Evolutionary conservation across 2,113 vertebrate genomes (phyloP).

Genomic region (Anarhynchus alexandrinus): DNA sequence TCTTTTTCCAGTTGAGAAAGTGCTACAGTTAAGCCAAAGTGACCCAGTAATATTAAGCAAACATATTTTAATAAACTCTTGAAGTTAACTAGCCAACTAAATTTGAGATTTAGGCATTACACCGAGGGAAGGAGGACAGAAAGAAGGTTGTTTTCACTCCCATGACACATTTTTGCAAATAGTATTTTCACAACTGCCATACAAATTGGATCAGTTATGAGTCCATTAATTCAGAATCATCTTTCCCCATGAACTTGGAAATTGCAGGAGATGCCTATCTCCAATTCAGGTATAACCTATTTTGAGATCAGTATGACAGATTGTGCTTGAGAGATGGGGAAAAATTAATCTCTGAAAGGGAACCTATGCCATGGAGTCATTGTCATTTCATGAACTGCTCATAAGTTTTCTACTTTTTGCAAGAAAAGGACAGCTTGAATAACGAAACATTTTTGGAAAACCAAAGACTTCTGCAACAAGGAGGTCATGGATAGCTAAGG

Average conservation of each 20-base stretch:
- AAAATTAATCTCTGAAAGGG: background rate
- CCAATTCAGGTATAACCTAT: background rate
- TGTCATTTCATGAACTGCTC: background rate
- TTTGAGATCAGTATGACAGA: background rate
- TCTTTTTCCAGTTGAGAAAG: background rate
- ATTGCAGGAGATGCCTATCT: background rate
- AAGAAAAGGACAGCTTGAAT: background rate
- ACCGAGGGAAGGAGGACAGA: background rate
- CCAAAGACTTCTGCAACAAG: background rate
- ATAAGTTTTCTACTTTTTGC: background rate
- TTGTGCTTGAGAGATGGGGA: background rate
- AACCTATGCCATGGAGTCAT: background rate
- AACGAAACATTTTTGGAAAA: background rate
- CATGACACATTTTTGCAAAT: background rate
- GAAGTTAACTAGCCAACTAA: background rate
- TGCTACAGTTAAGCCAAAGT: background rate
- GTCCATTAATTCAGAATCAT: background rate
- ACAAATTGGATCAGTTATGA: background rate
- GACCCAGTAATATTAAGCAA: background rate
- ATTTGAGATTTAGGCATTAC: background rate
- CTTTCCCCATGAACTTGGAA: background rate
- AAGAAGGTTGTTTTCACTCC: background rate
- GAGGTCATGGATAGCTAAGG: background rate
- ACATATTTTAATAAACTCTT: background rate
- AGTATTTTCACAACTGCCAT: background rate